Percentiles rank a stretch among this genome's conserved stretches.
phyloP scores from a whole-genome alignment of 2,113 vertebrate species.

The Paramormyrops kingsleyae region DNA sequence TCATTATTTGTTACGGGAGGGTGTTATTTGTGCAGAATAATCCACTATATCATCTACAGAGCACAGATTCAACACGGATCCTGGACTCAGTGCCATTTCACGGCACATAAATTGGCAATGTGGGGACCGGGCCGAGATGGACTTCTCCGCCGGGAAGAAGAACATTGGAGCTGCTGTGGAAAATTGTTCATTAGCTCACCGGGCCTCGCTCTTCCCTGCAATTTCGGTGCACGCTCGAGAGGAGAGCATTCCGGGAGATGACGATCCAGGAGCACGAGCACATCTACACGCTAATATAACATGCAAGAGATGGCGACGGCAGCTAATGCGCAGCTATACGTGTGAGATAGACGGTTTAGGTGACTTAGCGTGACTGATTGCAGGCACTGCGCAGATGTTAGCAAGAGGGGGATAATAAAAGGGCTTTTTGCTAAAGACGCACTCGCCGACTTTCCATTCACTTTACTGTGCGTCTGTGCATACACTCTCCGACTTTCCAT shows the following conservation, averaged over 20 bases:
- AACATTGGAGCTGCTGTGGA: conserved; percentile 1
- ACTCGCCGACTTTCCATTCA: not conserved
- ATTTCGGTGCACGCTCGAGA: not conserved
- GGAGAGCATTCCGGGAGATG: not conserved
- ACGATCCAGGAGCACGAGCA: not conserved
- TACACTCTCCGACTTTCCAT: not conserved
- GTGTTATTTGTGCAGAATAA: not conserved
- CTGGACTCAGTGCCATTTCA: not conserved
- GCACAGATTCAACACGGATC: not conserved
- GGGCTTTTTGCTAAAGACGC: not conserved
- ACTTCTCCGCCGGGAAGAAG: not conserved
- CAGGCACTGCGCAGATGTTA: not conserved
- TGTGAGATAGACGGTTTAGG: not conserved
- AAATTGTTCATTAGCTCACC: not conserved
- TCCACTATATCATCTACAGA: conserved; percentile 10
- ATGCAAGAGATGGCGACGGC: conserved; percentile 6
- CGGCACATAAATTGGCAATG: conserved; percentile 14
- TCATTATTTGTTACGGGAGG: conserved; percentile 12
- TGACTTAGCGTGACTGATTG: not conserved
- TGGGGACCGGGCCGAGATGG: not conserved
- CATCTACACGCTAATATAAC: conserved; percentile 1
- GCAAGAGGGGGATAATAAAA: not conserved
- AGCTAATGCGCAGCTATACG: conserved; percentile 5
- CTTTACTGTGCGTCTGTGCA: not conserved
- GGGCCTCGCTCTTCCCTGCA: not conserved